A percentile compares a stretch with the other conserved stretches of the same genome.
Conservation (phyloP, 1,140 invertebrate genomes). For the Lysiphlebus fabarum region DNA sequence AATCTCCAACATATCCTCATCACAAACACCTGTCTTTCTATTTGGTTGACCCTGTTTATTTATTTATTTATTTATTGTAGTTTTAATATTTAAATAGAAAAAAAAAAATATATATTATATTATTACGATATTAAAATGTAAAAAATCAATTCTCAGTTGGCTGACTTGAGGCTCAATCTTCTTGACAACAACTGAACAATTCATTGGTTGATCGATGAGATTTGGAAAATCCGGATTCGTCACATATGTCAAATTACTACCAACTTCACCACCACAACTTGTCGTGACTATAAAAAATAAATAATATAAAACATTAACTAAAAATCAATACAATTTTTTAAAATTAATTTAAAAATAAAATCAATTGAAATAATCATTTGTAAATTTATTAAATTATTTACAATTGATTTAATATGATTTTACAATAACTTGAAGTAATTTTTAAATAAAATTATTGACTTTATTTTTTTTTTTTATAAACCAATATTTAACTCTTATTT, state of each 20-base stretch:
- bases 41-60: constrained; percentile 70
- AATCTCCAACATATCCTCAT: constrained; percentile 66
- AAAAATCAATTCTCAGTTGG: constrained; percentile 74
- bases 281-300: constrained; percentile 63
- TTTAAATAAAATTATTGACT: no score
- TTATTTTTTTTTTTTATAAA: no score
- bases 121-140: constrained; percentile 77
- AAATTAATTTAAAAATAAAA: no score
- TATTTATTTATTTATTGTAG: no score
- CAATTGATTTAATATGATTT: no score
- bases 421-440: no score
- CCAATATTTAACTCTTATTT: no score
- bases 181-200: constrained; percentile 66
- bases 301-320: constrained; percentile 21
- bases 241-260: constrained; percentile 82
- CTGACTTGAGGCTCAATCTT: constrained; percentile 72
- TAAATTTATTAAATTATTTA: no score
- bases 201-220: constrained; percentile 62
- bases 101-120: constrained; percentile 23
- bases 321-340: neutral
- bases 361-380: no score
- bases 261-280: constrained; percentile 71
- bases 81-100: no score
- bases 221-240: constrained; percentile 79
- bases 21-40: constrained; percentile 71